Conservation (phyloP, 2,888 invertebrate genomes). For the Leptopilina syphax region DNA sequence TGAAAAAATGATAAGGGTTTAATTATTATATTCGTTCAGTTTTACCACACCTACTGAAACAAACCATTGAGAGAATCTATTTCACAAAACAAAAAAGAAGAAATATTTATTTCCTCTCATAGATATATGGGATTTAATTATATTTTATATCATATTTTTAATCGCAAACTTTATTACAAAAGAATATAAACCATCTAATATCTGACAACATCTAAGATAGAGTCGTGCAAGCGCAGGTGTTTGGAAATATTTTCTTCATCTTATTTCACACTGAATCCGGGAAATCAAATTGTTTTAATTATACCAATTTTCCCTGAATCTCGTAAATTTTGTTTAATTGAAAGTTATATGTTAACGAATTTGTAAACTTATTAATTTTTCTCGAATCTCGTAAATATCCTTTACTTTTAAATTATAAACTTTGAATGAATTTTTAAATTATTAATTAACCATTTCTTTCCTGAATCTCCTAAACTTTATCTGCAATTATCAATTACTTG, state of each 20-base stretch:
- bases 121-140: neutral
- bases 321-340: too few species aligned
- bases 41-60: slow-evolving; percentile 9
- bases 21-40: neutral
- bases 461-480: too few species aligned
- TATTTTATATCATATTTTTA: slow-evolving; percentile 18
- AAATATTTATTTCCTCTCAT: slow-evolving; percentile 29
- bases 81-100: neutral
- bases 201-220: neutral
- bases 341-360: too few species aligned
- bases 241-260: neutral
- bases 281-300: neutral
- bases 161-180: slow-evolving; percentile 32
- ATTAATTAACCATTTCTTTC: too few species aligned
- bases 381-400: too few species aligned
- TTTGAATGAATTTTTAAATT: too few species aligned
- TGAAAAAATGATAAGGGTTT: neutral
- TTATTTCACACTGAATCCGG: neutral
- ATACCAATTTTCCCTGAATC: too few species aligned
- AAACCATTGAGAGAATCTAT: neutral
- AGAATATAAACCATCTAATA: neutral
- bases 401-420: too few species aligned
- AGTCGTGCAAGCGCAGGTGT: neutral
- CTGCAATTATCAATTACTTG: too few species aligned
- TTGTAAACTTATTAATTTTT: too few species aligned